Evolutionary conservation across 2,113 vertebrate species (phyloP).

Genomic region (Delphinapterus leucas): DNA sequence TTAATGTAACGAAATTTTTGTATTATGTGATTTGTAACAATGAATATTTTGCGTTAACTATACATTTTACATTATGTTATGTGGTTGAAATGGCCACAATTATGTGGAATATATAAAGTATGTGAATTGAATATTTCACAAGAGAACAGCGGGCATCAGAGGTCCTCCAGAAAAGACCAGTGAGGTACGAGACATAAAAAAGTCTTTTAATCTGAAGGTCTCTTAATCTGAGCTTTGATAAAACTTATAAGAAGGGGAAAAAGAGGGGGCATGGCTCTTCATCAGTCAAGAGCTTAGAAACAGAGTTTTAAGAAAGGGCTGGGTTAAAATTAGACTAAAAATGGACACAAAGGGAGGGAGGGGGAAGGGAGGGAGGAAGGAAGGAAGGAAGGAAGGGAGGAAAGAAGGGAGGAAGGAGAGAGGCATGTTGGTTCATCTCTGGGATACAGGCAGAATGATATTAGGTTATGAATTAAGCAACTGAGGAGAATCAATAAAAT

Average conservation of each 20-base stretch:
- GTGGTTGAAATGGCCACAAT: not conserved
- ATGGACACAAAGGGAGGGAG: not conserved
- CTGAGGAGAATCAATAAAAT: not conserved
- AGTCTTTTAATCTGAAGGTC: fast-evolving
- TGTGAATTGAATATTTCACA: not conserved
- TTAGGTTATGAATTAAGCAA: not conserved
- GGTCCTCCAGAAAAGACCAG: not conserved
- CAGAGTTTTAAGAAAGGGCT: not conserved
- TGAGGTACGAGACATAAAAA: not conserved
- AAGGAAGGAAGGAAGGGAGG: fast-evolving
- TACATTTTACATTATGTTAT: not conserved
- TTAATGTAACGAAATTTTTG: not conserved
- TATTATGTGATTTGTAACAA: not conserved
- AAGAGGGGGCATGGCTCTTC: not conserved
- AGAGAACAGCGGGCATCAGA: not conserved
- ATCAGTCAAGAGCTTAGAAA: not conserved
- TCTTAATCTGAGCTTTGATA: not conserved
- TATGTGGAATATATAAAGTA: not conserved
- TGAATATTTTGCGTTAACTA: not conserved
- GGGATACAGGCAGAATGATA: not conserved
- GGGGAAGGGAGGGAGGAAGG: not conserved
- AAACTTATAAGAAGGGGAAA: not conserved
- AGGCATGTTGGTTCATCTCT: not conserved
- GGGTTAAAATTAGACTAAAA: not conserved
- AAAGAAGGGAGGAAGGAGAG: not conserved